Base-by-base conservation (phyloP, 2,797 vertebrate species). In the Chelidonichthys spinosus region DNA sequence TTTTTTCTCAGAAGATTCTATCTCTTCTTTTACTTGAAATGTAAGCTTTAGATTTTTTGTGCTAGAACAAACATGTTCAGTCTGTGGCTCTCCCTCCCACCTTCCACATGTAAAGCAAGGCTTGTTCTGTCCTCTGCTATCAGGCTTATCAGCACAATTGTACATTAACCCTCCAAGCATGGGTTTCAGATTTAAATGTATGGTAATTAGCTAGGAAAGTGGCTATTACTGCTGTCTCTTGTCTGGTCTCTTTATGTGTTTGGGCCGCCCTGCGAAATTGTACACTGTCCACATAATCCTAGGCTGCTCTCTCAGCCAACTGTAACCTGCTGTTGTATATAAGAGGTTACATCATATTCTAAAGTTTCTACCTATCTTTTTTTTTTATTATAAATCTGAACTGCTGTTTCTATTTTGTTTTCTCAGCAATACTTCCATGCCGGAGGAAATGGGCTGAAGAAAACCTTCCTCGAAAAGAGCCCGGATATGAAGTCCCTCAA, bases 371-470 rank as follows among this genome's bases (percentile, higher is more conserved):
- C 37, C 42, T 44, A 37, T 17, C 25, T 69, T 33, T 25, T 25
- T 25, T 25, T 25, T 25, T 25, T 25, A 53, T 5, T 11, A n/a
- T 32, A 54, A 33, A 43, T 58, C 43, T 61, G 7, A 66, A 37
- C n/a, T 7, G 4, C 0, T 82, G 5, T 69, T 14, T 60, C 11
- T 4, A 44, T 47, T 7, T 11, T 33, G 4, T 43, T 70, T 40
- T 61, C 62, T 61, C 82, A 99, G 98, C 98, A 99, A 98, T 99
- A 99, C 82, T 99, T 99, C 92, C 98, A 99, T 79, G 98, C 98
- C 36, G 98, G 98, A 90, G 98, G 98, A 91, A 99, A 95, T 17
- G 98, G 98, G 18, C 89, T 99, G 85, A 99, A 99, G 93, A 99
- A 99, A 95, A 98, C 95, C 69, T 99, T 98, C 93, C 92, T 99